phyloP scores from a whole-genome alignment of 2,888 invertebrate genomes.

The Chouioia cunea region DNA sequence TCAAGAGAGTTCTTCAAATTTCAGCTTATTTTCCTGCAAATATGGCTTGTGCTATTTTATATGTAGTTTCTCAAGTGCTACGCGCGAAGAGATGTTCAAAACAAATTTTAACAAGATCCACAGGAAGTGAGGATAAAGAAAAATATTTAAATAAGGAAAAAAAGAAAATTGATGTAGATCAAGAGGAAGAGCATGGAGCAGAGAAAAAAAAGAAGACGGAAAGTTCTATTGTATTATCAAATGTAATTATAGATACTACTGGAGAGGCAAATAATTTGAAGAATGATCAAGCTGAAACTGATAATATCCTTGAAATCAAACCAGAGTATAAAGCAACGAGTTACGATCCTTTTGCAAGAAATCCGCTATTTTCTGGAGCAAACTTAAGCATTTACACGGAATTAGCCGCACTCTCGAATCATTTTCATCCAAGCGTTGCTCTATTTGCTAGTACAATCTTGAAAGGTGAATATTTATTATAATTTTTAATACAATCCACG shows the following conservation, averaged over 20 bases:
- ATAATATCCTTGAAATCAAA: conserved; percentile 47
- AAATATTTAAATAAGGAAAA: conserved; percentile 17
- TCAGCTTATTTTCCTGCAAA: conserved; percentile 80
- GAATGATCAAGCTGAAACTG: conserved; percentile 32
- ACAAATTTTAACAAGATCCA: conserved; percentile 49
- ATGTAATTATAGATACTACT: conserved; percentile 36
- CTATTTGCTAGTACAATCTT: conserved; percentile 87
- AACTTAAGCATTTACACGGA: conserved; percentile 81
- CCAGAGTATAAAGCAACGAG: conserved; percentile 59
- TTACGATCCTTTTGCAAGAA: conserved; percentile 81
- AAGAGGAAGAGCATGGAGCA: conserved; percentile 21
- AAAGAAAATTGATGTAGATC: conserved; percentile 25
- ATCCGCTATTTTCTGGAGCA: conserved; percentile 88
- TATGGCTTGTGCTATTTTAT: conserved; percentile 86
- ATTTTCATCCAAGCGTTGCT: conserved; percentile 93
- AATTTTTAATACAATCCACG: conserved; percentile 12
- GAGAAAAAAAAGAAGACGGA: conserved; percentile 36
- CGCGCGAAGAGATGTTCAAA: conserved; percentile 53
- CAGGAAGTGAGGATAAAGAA: conserved; percentile 21
- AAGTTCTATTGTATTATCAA: conserved; percentile 45
- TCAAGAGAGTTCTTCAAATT: conserved; percentile 85
- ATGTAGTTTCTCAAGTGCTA: conserved; percentile 78
- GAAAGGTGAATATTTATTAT: conserved; percentile 70
- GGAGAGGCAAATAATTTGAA: conserved; percentile 36
- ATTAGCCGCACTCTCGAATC: conserved; percentile 77